A percentile compares a stretch with the other conserved stretches of the same genome.
phyloP scores from a whole-genome alignment of 2,797 vertebrate genomes.

The Rhincodon typus region DNA sequence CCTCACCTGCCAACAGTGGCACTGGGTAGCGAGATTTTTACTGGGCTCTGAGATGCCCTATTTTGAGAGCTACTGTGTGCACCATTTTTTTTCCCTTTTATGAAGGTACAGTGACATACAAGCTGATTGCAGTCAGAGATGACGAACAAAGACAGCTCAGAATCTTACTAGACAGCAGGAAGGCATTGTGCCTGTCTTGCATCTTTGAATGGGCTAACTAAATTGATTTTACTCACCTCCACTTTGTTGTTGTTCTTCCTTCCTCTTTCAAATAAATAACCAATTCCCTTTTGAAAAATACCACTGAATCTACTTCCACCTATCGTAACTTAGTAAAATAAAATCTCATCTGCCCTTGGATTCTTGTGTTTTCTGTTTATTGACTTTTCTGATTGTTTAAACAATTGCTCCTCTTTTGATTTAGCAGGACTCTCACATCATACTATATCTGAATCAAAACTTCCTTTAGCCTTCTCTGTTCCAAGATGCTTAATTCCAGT shows the following conservation, averaged over 20 bases:
- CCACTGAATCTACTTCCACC: neutral
- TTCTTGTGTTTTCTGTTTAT: neutral
- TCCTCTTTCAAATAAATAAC: neutral
- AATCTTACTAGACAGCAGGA: neutral
- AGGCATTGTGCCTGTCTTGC: neutral
- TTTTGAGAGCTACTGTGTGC: neutral
- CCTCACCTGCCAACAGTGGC: neutral
- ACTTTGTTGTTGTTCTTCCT: neutral
- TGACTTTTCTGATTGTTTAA: neutral
- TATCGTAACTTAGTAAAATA: neutral
- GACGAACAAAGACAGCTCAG: neutral
- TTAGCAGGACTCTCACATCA: no score
- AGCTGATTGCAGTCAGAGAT: neutral
- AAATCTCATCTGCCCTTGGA: neutral
- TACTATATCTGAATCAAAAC: no score
- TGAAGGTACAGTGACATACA: neutral
- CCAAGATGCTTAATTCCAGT: neutral
- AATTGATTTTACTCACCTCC: neutral
- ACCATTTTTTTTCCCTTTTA: neutral
- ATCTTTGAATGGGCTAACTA: neutral
- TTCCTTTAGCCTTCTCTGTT: neutral
- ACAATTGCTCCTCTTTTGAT: neutral
- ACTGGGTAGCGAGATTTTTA: neutral
- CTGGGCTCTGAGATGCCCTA: neutral
- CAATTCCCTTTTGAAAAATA: neutral